Conservation (phyloP, 2,113 vertebrate species). For the Mirza zaza region DNA sequence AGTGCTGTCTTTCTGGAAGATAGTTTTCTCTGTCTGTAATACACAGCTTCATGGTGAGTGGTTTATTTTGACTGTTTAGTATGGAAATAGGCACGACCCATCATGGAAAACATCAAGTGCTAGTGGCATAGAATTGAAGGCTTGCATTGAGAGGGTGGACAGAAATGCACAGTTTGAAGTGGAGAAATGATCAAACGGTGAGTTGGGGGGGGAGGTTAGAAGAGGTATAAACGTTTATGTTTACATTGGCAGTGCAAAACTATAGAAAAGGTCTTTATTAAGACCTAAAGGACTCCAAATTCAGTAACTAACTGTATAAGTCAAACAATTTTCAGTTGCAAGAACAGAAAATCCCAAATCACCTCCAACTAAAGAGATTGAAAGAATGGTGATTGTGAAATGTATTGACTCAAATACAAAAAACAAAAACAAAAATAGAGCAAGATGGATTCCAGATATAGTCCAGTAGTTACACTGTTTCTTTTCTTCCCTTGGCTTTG, state of each 20-base stretch:
- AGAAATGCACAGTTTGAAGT: neutral
- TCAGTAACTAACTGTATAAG: neutral
- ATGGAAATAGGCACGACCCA: neutral
- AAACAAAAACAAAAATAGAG: neutral
- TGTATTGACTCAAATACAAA: neutral
- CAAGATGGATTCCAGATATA: neutral
- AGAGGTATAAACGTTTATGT: neutral
- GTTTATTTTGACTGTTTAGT: neutral
- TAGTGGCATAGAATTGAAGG: neutral
- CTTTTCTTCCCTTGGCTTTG: neutral
- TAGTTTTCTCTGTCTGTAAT: neutral
- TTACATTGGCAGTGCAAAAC: neutral
- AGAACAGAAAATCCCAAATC: neutral
- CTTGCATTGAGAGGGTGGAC: neutral
- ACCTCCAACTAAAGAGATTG: neutral
- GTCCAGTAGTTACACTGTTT: fast-evolving
- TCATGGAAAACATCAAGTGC: neutral
- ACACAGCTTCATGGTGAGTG: no score
- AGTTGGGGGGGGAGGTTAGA: neutral
- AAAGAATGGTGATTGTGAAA: neutral
- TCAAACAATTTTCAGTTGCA: neutral
- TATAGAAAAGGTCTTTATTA: neutral
- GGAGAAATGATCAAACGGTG: no score
- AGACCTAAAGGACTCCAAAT: neutral
- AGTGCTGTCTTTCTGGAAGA: neutral